Conservation (phyloP, 1,140 invertebrate genomes). For the Macrosteles quadrilineatus region DNA sequence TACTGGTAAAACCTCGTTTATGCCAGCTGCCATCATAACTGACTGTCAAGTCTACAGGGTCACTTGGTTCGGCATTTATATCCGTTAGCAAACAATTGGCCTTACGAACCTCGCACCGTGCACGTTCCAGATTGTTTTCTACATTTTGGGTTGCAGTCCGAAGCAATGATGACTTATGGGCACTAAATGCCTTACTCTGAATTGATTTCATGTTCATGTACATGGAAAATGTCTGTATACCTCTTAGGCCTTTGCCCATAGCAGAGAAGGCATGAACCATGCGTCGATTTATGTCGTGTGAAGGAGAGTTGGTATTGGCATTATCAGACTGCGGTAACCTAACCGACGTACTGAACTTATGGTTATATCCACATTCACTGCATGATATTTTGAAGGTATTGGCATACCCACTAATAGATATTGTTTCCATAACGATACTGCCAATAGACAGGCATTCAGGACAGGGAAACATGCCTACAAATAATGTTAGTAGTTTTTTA, state of each 20-base stretch:
- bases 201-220: neutral
- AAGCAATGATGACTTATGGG: neutral
- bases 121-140: neutral
- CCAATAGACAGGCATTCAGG: neutral
- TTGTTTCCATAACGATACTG: neutral
- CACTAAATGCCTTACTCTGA: neutral
- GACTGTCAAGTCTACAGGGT: too few species aligned
- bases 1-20: neutral
- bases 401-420: neutral
- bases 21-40: too few species aligned
- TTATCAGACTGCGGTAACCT: neutral
- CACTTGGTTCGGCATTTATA: neutral
- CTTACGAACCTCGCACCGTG: neutral
- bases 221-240: neutral
- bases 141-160: neutral
- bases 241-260: slow-evolving; percentile 6
- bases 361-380: too few species aligned
- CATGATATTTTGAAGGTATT: neutral
- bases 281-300: neutral
- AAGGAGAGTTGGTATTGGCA: neutral
- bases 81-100: neutral
- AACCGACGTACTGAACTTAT: too few species aligned
- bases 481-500: neutral
- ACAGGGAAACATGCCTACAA: neutral
- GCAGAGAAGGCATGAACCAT: neutral